These are phyloP conservation scores for Eumeta japonica DNA, from an alignment of 1,140 invertebrate genomes.

Conservation along the genomic window DNA sequence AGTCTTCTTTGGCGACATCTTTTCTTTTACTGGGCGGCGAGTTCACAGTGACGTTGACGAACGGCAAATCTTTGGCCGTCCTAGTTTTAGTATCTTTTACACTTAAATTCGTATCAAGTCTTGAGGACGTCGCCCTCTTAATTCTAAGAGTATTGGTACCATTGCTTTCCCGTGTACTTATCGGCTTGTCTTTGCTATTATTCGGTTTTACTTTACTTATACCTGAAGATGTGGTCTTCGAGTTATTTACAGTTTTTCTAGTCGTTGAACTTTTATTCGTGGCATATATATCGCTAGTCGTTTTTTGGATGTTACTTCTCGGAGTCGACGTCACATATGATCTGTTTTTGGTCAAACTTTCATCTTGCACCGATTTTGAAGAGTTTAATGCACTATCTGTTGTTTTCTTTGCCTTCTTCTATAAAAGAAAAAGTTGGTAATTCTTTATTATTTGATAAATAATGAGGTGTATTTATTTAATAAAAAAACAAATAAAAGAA, in stretches of 20 bases:
- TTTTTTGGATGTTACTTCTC: not conserved
- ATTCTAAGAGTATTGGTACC: too few species aligned
- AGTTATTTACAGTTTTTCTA: not conserved
- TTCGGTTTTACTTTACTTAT: conserved; percentile 1
- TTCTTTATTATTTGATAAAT: not conserved
- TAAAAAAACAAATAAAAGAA: too few species aligned
- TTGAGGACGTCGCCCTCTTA: too few species aligned
- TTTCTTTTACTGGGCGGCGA: conserved; percentile 37
- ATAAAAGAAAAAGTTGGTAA: too few species aligned
- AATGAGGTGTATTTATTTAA: too few species aligned
- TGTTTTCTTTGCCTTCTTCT: not conserved
- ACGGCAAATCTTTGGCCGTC: conserved; percentile 15
- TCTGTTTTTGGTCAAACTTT: not conserved
- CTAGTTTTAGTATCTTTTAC: conserved; percentile 5
- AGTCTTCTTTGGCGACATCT: conserved; percentile 11
- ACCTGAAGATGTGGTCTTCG: not conserved
- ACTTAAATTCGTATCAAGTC: too few species aligned
- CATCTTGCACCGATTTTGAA: not conserved
- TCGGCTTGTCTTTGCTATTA: too few species aligned
- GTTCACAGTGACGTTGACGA: conserved; percentile 39
- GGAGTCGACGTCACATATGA: not conserved
- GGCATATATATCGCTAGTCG: not conserved
- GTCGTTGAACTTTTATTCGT: not conserved
- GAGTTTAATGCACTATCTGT: not conserved
- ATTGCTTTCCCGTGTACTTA: too few species aligned